A percentile compares a stretch with the other conserved stretches of the same genome.
Conservation (phyloP, 2,888 invertebrate genomes). For the Matsumyia berberina region DNA sequence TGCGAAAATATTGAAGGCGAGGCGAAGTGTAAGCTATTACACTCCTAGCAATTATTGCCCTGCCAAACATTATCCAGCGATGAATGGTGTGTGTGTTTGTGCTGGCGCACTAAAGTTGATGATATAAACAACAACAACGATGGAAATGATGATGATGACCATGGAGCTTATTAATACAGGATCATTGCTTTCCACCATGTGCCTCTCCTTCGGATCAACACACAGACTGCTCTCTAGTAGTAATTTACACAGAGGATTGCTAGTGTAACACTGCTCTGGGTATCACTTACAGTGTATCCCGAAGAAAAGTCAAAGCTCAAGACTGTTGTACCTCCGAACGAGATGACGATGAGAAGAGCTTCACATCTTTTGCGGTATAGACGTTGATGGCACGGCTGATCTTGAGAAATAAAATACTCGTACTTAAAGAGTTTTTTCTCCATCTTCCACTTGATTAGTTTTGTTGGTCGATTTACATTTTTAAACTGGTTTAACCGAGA, state of each 20-base stretch:
- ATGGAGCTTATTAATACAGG: constrained; percentile 53
- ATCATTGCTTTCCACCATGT: constrained; percentile 61
- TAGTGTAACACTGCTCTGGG: constrained; percentile 11
- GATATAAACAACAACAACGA: constrained; percentile 47
- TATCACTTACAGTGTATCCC: constrained; percentile 50
- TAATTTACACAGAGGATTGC: constrained; percentile 38
- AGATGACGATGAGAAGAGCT: constrained; percentile 31
- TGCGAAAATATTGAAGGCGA: constrained; percentile 1
- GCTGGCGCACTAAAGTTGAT: constrained; percentile 50
- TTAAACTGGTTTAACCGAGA: constrained; percentile 68
- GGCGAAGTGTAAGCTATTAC: constrained; percentile 42
- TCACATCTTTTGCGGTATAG: constrained; percentile 13
- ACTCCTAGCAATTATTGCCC: constrained; percentile 49
- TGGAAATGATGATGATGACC: constrained; percentile 48
- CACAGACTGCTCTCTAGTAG: constrained; percentile 34
- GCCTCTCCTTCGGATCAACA: constrained; percentile 19
- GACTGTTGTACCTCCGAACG: constrained; percentile 37
- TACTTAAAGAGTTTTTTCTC: constrained; percentile 26
- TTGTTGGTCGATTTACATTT: constrained; percentile 70
- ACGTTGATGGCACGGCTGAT: constrained; percentile 28
- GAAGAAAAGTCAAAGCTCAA: constrained; percentile 61
- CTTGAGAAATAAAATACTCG: constrained; percentile 10
- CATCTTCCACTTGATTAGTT: constrained; percentile 65
- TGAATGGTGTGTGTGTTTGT: constrained; percentile 22
- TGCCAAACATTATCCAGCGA: constrained; percentile 28